These are phyloP conservation scores for Sycophila texana DNA, from an alignment of 2,888 invertebrate genomes.

Conservation along the genomic window DNA sequence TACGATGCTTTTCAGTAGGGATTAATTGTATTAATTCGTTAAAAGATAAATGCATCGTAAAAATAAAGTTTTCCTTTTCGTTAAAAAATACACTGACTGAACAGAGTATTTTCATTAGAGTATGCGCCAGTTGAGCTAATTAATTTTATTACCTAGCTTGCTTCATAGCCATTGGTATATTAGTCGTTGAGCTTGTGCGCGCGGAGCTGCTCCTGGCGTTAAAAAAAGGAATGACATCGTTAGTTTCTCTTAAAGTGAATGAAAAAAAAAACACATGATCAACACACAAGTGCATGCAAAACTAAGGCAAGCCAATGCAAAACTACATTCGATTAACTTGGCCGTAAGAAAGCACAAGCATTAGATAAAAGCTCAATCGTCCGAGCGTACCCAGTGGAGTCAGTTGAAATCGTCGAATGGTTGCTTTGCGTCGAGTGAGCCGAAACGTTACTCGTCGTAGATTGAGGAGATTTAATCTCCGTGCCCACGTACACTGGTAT, in stretches of 20 bases:
- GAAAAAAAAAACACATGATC: constrained; percentile 2
- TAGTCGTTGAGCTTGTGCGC: constrained; percentile 74
- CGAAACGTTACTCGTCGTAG: constrained; percentile 75
- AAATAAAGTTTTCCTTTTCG: too few species aligned
- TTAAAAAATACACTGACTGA: too few species aligned
- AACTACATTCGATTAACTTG: not conserved
- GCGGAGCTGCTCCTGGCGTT: constrained; percentile 72
- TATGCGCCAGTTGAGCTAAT: not conserved
- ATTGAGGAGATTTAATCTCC: constrained; percentile 79
- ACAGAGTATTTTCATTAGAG: too few species aligned
- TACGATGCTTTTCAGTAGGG: too few species aligned
- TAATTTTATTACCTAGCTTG: constrained; percentile 71
- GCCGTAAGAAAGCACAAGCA: not conserved
- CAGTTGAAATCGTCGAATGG: constrained; percentile 74
- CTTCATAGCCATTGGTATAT: constrained; percentile 73
- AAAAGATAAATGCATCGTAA: too few species aligned
- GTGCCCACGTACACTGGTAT: constrained; percentile 84
- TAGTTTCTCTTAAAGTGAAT: constrained; percentile 11
- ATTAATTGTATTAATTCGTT: too few species aligned
- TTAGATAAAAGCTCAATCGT: constrained; percentile 2
- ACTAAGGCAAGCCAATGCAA: not conserved
- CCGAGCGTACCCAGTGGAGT: constrained; percentile 71
- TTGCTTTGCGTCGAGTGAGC: constrained; percentile 74
- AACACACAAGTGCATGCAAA: not conserved
- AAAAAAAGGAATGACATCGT: constrained; percentile 47